These are phyloP conservation scores for Paramisgurnus dabryanus DNA, from an alignment of 2,113 vertebrate genomes.

Conservation along the genomic window DNA sequence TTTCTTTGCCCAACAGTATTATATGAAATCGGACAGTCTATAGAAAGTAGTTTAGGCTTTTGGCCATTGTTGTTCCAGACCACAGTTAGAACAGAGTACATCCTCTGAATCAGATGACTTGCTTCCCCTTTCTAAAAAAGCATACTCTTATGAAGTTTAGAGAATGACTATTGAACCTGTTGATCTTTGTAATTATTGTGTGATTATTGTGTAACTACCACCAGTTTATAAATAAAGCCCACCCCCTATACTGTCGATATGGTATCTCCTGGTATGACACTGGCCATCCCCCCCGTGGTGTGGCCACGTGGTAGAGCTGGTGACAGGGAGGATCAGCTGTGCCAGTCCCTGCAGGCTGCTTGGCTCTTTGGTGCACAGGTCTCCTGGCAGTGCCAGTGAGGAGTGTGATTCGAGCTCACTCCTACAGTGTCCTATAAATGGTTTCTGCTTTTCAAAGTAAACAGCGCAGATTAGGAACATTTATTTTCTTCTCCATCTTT, in stretches of 20 bases:
- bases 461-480: slow-evolving; percentile 24
- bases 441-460: slow-evolving; percentile 40
- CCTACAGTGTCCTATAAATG: slow-evolving; percentile 51
- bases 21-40: background rate
- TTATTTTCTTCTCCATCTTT: slow-evolving; percentile 39
- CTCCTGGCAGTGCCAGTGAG: slow-evolving; percentile 66
- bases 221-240: background rate
- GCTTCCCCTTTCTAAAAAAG: background rate
- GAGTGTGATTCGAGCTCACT: slow-evolving; percentile 28
- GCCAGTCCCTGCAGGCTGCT: slow-evolving; percentile 72
- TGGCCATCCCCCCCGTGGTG: slow-evolving; percentile 58
- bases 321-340: slow-evolving; percentile 72
- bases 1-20: background rate
- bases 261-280: slow-evolving; percentile 54
- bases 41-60: background rate
- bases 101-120: slow-evolving; percentile 18
- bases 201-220: background rate
- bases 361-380: slow-evolving; percentile 64
- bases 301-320: slow-evolving; percentile 64
- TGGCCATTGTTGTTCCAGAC: background rate
- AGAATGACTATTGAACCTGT: background rate
- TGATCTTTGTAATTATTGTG: background rate
- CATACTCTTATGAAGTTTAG: background rate
- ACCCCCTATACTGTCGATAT: slow-evolving; percentile 32
- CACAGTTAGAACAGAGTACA: background rate